These are phyloP conservation scores for Alcis repandata DNA, from an alignment of 2,888 invertebrate species.

Conservation along the genomic window DNA sequence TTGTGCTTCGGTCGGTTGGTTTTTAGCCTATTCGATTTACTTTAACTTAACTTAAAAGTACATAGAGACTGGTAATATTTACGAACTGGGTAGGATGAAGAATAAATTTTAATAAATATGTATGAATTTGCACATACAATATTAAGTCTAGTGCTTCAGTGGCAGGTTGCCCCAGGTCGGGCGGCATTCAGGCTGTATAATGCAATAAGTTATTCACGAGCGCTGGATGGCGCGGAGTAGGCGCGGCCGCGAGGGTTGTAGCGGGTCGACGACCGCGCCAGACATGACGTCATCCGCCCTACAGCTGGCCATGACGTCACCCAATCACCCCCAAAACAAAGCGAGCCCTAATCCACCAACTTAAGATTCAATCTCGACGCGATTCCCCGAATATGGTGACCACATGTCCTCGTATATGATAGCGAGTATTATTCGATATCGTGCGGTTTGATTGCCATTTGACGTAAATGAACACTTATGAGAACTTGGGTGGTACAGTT, in stretches of 20 bases:
- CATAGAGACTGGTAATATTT: too few species aligned
- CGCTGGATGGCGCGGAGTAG: conserved; percentile 63
- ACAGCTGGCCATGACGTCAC: conserved; percentile 85
- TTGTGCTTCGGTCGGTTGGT: too few species aligned
- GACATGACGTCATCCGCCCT: conserved; percentile 83
- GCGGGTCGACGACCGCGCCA: conserved; percentile 79
- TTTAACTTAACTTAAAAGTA: too few species aligned
- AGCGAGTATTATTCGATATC: conserved; percentile 68
- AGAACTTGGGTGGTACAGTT: conserved; percentile 56
- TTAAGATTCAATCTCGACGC: conserved; percentile 72
- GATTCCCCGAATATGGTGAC: conserved; percentile 64
- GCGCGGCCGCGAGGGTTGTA: conserved; percentile 63
- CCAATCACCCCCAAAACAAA: conserved; percentile 61
- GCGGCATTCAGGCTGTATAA: conserved; percentile 64
- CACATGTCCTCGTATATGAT: conserved; percentile 73
- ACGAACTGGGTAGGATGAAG: background rate
- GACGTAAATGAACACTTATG: conserved; percentile 68
- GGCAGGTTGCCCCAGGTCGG: conserved; percentile 81
- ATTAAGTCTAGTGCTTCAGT: conserved; percentile 52
- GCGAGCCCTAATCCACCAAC: conserved; percentile 61
- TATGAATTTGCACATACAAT: background rate
- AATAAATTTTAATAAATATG: background rate
- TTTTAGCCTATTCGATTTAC: too few species aligned
- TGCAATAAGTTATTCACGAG: conserved; percentile 80
- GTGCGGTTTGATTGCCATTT: conserved; percentile 69